phyloP scores from a whole-genome alignment of 2,888 invertebrate species.

The Nomada lathburiana region DNA sequence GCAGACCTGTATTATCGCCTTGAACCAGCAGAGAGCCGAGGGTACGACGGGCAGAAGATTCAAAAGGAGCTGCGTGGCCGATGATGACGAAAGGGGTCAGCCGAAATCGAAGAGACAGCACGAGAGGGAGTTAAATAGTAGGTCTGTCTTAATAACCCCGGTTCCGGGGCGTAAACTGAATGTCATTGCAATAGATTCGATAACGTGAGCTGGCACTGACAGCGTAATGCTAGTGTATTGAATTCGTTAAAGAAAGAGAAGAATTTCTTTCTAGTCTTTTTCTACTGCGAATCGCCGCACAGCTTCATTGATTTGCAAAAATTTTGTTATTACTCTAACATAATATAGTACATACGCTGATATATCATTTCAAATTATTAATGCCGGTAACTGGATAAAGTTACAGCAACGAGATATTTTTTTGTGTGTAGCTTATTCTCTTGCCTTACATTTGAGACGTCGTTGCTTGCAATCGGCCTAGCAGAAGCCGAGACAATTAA shows the following conservation, averaged over 20 bases:
- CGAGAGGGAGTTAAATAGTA: conserved; percentile 80
- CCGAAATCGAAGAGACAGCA: conserved; percentile 45
- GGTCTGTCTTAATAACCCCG: conserved; percentile 82
- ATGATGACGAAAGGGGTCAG: conserved; percentile 24
- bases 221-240: conserved; percentile 57
- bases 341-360: too few relatives aligned
- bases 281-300: too few relatives aligned
- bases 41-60: conserved; percentile 63
- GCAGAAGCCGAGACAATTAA: too few relatives aligned
- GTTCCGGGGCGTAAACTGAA: conserved; percentile 78
- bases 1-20: conserved; percentile 81
- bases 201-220: conserved; percentile 76
- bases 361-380: too few relatives aligned
- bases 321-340: too few relatives aligned
- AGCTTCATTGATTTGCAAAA: too few relatives aligned
- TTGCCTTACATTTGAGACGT: too few relatives aligned
- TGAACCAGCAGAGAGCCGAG: conserved; percentile 81
- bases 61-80: conserved; percentile 36
- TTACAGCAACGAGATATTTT: too few relatives aligned
- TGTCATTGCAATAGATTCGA: conserved; percentile 83
- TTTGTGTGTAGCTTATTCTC: too few relatives aligned
- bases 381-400: too few relatives aligned
- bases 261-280: too few relatives aligned
- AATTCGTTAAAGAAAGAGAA: neutral
- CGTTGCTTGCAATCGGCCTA: too few relatives aligned